Conservation (phyloP, 2,113 vertebrate genomes). For the Zosterops lateralis region DNA sequence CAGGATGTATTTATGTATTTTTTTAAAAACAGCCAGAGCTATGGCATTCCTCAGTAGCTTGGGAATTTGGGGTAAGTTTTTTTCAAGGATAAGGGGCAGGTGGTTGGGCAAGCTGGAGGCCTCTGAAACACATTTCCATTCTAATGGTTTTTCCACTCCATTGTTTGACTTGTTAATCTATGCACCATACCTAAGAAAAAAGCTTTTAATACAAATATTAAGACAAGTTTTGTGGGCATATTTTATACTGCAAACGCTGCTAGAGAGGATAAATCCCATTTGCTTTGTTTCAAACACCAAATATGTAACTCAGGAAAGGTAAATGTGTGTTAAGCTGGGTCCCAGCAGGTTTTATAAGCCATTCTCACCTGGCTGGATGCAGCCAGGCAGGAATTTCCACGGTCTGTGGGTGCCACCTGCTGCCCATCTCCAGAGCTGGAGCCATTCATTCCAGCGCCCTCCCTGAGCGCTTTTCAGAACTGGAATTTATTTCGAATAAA, state of each 20-base stretch:
- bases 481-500: background rate
- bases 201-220: background rate
- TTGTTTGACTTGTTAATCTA: background rate
- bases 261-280: background rate
- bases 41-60: background rate
- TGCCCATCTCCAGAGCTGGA: background rate
- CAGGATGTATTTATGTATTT: background rate
- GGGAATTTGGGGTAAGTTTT: too few species aligned
- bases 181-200: background rate
- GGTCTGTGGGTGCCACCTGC: slow-evolving; percentile 54
- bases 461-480: background rate
- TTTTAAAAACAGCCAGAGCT: background rate
- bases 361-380: fast-evolving
- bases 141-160: background rate
- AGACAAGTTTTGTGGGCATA: too few species aligned
- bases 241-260: background rate
- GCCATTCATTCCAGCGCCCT: background rate
- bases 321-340: background rate
- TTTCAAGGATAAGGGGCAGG: background rate
- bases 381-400: background rate
- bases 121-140: background rate
- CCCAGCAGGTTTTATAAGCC: fast-evolving
- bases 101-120: background rate
- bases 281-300: background rate
- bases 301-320: background rate